Evolutionary conservation across 2,888 invertebrate genomes (phyloP), one percentile per base, ranked within the genome.

Genomic region (Trissolcus japonicus): DNA sequence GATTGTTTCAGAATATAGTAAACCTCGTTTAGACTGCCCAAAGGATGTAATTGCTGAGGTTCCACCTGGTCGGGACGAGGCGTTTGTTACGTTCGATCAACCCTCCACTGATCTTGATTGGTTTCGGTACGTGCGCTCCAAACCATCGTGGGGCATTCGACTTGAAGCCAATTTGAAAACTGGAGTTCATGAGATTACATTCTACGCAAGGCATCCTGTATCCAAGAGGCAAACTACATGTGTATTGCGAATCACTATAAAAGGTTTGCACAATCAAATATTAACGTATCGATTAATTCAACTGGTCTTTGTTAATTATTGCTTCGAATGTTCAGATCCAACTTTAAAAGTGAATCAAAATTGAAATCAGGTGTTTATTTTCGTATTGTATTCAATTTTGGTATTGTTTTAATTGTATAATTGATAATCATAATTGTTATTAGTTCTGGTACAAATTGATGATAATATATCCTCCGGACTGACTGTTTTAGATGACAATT

Each of bases 21-120:
- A 89, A 74, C 91, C 91, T n/a, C 89, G 89, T 80, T 88, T 91
- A 66, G 89, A 90, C 79, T 92, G 92, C 80, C 91, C 92, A 2
- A 86, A 89, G 50, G 90, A 91, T 79, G 89, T 91, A 59, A 82
- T 86, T 16, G 86, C 90, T 6, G 89, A 90, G 69, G 79, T 91
- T 51, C 86, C 90, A 14, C 89, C 90, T 4, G 89, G 89, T 55
- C 86, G 89, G 76, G 88, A 87, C 74, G 88, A 89, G 65, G 89
- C 90, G 2, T 89, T 90, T 81, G 90, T 91, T 48, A 89, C 88
- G 48, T 89, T 91, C 78, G 90, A 90, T 57, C 90, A 90, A 73
- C 91, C 91, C 4, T 89, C 89, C 71, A 90, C 91, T 48, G 91
- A 91, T 84, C 90, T 91, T 51, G 90, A 91, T 84, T 91, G 90